A percentile compares a stretch with the other conserved stretches of the same genome.
Conservation (phyloP, 2,113 vertebrate species). For the Neolamprologus devosi region DNA sequence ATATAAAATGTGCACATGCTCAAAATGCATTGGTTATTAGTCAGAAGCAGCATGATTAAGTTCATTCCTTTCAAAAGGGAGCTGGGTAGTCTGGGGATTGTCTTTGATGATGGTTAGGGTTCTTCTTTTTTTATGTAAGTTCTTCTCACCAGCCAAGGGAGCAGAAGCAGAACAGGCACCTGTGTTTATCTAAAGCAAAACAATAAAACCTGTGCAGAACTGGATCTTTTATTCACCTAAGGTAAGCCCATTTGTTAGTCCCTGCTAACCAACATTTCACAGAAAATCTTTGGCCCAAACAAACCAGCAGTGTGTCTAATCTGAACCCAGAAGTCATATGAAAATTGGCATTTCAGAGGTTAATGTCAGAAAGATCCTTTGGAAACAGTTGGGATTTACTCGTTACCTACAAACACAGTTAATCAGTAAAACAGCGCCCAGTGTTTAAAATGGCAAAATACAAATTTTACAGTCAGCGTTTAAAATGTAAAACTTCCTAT, state of each 20-base stretch:
- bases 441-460: background rate
- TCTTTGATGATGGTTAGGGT: conserved; percentile 49
- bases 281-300: background rate
- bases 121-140: background rate
- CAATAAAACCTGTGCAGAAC: conserved; percentile 33
- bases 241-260: conserved; percentile 12
- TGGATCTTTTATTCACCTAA: conserved; percentile 31
- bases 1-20: conserved; percentile 71
- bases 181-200: conserved; percentile 71
- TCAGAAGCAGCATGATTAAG: conserved; percentile 70
- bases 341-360: background rate
- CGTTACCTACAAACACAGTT: background rate
- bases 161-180: conserved; percentile 73
- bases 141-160: conserved; percentile 62
- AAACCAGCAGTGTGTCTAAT: background rate
- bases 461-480: background rate
- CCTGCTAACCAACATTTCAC: background rate
- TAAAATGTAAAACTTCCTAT: background rate
- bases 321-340: background rate
- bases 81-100: conserved; percentile 59
- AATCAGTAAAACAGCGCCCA: background rate
- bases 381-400: background rate
- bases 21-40: conserved; percentile 67
- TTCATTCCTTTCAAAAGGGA: conserved; percentile 63
- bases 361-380: background rate